These are phyloP conservation scores for Melanargia galathea DNA, from an alignment of 2,888 invertebrate species.

Conservation along the genomic window DNA sequence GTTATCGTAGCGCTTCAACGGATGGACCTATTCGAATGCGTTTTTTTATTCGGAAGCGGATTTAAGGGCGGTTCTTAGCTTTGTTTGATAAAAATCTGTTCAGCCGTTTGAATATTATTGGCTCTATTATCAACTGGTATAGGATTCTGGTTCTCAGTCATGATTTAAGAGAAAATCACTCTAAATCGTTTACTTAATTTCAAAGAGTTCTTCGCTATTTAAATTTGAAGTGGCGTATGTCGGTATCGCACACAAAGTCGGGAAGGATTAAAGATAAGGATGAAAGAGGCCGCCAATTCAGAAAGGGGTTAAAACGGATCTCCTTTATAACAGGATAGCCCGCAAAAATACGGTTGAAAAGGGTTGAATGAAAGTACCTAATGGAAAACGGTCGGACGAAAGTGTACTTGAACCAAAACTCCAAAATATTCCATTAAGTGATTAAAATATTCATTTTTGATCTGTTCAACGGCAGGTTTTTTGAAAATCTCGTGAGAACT, in stretches of 20 bases:
- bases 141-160: no score
- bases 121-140: no score
- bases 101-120: no score
- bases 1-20: no score
- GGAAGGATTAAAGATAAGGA: conserved; percentile 32
- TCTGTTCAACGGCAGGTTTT: not conserved
- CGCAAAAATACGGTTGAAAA: conserved; percentile 31
- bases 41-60: no score
- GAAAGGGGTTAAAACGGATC: conserved; percentile 25
- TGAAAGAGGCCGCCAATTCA: conserved; percentile 24
- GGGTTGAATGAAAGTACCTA: conserved; percentile 23
- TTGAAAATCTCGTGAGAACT: no score
- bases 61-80: no score
- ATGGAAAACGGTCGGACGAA: not conserved
- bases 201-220: conserved; percentile 28
- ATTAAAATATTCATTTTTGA: conserved; percentile 6
- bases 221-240: conserved; percentile 28
- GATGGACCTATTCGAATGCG: no score
- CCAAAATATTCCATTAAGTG: conserved; percentile 1
- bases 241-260: conserved; percentile 25
- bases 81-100: no score
- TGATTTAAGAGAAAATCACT: no score
- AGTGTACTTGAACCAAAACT: conserved; percentile 9
- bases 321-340: conserved; percentile 23
- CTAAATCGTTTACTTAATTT: conserved; percentile 27